A percentile compares a stretch with the other conserved stretches of the same genome.
phyloP scores from a whole-genome alignment of 2,797 vertebrate species.

The Mormyrus proboscirostris region DNA sequence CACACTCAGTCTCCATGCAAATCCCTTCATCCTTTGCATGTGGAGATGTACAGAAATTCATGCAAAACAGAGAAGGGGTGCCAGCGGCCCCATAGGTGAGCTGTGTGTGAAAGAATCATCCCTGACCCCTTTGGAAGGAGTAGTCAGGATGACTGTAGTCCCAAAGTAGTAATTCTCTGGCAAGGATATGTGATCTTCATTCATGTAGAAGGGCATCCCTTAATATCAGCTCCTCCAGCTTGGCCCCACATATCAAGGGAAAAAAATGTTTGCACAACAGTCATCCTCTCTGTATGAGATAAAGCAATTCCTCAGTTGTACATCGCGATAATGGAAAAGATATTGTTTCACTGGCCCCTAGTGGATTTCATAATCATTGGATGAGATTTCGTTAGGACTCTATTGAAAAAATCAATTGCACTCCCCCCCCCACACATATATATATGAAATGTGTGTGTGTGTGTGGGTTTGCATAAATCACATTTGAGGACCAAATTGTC shows the following conservation, averaged over 20 bases:
- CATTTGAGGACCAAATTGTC: no score
- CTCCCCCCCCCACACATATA: no score
- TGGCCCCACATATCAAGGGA: background rate
- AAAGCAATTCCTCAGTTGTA: background rate
- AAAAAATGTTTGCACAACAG: background rate
- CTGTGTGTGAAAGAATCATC: background rate
- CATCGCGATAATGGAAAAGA: background rate
- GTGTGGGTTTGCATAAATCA: no score
- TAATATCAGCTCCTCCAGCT: background rate
- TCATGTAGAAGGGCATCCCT: background rate
- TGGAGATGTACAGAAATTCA: background rate
- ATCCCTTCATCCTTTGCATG: background rate
- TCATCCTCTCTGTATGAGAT: background rate
- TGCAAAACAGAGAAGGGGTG: background rate
- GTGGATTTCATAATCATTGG: background rate
- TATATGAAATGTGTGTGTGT: no score
- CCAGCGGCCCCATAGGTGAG: background rate
- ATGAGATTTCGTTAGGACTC: background rate
- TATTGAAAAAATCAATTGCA: background rate
- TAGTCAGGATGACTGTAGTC: background rate
- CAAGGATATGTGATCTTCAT: background rate
- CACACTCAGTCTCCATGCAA: background rate
- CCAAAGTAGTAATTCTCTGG: background rate
- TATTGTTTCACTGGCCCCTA: background rate
- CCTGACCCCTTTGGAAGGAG: background rate